These are phyloP conservation scores for Orchestia grillus DNA, from an alignment of 1,140 invertebrate species.

Conservation along the genomic window DNA sequence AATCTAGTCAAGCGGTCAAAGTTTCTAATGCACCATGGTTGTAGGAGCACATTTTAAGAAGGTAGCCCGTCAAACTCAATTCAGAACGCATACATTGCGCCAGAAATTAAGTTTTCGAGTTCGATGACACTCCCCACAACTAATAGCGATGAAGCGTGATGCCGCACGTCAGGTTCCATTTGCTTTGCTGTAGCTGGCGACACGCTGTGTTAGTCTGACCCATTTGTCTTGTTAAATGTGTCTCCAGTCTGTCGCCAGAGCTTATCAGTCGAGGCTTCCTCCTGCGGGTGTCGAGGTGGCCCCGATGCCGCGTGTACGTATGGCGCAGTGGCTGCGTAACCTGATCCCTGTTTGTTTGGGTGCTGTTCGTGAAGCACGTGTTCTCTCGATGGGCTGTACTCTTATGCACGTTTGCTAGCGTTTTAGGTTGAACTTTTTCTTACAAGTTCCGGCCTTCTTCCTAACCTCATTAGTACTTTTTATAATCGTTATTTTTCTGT, in stretches of 20 bases:
- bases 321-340: slow-evolving; percentile 3
- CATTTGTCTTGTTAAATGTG: slow-evolving; percentile 4
- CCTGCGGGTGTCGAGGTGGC: slow-evolving; percentile 6
- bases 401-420: neutral
- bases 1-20: too few relatives aligned
- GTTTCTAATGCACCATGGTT: too few relatives aligned
- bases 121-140: neutral
- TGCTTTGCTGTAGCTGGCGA: neutral
- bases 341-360: neutral
- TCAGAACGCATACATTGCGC: neutral
- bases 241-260: slow-evolving; percentile 36
- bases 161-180: slow-evolving; percentile 31
- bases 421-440: neutral
- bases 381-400: neutral
- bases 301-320: neutral
- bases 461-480: neutral
- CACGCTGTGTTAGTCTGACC: neutral
- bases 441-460: neutral
- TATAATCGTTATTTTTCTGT: neutral
- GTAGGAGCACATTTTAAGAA: neutral
- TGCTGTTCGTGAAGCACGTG: neutral
- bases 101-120: neutral
- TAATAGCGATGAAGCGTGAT: neutral
- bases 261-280: neutral
- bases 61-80: neutral